Evolutionary conservation across 2,113 vertebrate species (phyloP).

Genomic region (Urocitellus parryii): DNA sequence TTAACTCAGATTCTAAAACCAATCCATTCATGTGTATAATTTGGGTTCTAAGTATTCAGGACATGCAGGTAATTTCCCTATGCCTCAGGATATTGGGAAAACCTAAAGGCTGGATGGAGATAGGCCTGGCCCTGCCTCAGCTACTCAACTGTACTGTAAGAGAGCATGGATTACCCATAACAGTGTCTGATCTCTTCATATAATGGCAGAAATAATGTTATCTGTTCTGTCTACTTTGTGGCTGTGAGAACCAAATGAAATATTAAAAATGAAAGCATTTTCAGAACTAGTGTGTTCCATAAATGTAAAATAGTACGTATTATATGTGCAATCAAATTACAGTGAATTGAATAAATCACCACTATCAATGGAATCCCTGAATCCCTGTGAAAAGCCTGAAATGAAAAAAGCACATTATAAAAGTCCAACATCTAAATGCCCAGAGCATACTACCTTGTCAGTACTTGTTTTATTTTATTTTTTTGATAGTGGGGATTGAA

Average conservation of each 20-base stretch:
- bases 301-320: not conserved
- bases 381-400: not conserved
- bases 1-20: not conserved
- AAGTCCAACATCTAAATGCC: not conserved
- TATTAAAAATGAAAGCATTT: not conserved
- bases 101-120: not conserved
- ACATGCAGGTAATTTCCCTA: not conserved
- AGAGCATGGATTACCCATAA: not conserved
- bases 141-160: not conserved
- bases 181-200: not conserved
- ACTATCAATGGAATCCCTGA: not conserved
- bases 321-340: not conserved
- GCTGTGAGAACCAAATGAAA: slow-evolving; percentile 3
- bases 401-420: not conserved
- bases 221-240: not conserved
- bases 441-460: rapidly evolving
- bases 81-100: not conserved
- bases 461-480: not conserved
- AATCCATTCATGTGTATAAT: not conserved
- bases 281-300: not conserved
- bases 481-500: too few species aligned
- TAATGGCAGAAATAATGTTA: not conserved
- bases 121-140: too few species aligned
- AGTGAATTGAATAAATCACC: not conserved
- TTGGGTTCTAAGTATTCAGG: not conserved